Base-by-base conservation (phyloP, 2,113 vertebrate species). In the Helogale parvula region DNA sequence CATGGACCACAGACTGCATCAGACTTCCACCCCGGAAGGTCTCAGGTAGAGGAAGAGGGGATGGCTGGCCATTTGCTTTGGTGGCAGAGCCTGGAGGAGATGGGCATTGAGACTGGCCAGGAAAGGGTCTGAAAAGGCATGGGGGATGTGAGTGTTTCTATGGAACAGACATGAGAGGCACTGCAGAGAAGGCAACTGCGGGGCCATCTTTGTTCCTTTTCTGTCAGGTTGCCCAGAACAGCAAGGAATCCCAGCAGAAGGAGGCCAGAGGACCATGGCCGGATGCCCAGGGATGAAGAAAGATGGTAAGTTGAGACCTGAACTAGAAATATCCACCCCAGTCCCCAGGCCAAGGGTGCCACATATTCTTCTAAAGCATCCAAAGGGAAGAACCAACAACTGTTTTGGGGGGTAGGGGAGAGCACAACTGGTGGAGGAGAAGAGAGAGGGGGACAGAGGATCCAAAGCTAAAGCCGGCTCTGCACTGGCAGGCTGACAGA, bases 111-210 rank as follows among this genome's bases (percentile, higher is more conserved):
- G 71, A 29, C 25, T 17, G 13, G 17, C 31, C 71, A 47, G 25
- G 25, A 27, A 68, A 25, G 13, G n/a, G 3, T 38, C n/a, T 80
- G 10, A 33, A 57, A 27, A 3, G 15, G 1, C 8, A 8, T 0
- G 15, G 45, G 52, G 63, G 8, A 14, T 41, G 17, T 14, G 17
- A 92, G 31, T 9, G 4, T 68, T 82, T 50, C 47, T 5, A 0
- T 17, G 25, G 60, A 12, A 23, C 1, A 3, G 27, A n/a, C 0
- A 2, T 21, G 41, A 35, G 27, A 0, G 3, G 16, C 47, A 35
- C 1, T 45, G 15, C 25, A 63, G 33, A 83, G 38, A 60, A 19
- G 31, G 33, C 54, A 60, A 14, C 38, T 15, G 16, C 3, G 7
- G 16, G 21, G 11, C n/a, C 41, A 21, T 38, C 33, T 60, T 90